Percentiles rank a stretch among this genome's conserved stretches.
Conservation (phyloP, 2,797 vertebrate species). For the Alca torda region DNA sequence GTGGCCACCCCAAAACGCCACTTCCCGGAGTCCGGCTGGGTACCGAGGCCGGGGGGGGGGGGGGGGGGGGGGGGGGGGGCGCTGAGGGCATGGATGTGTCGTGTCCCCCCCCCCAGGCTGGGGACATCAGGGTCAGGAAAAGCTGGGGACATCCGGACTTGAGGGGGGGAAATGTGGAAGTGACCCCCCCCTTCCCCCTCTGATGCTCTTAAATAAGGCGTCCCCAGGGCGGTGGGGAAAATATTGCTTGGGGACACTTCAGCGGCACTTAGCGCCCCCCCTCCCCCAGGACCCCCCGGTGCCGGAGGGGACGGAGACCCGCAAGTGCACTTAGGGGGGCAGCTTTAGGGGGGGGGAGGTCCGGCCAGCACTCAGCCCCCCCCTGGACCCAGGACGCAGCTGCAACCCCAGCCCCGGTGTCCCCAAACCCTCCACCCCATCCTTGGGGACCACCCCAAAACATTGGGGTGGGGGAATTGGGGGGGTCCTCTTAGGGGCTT, state of each 20-base stretch:
- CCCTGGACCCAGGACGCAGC: background rate
- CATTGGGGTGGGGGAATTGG: too few species aligned
- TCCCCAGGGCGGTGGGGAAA: background rate
- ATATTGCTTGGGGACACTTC: background rate
- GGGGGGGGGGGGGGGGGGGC: too few species aligned
- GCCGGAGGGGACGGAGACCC: background rate
- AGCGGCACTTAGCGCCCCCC: background rate
- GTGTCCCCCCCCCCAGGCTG: rapidly evolving
- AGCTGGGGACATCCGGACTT: background rate
- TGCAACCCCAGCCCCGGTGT: background rate
- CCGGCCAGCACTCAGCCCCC: rapidly evolving
- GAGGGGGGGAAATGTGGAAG: background rate
- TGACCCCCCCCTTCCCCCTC: background rate
- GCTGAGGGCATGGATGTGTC: too few species aligned
- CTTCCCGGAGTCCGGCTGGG: background rate
- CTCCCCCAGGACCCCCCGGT: background rate
- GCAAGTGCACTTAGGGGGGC: background rate
- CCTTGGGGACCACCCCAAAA: too few species aligned
- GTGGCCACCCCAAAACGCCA: background rate
- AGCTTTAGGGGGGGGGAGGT: background rate
- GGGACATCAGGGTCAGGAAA: background rate
- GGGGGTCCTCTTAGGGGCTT: background rate
- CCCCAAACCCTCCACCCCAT: too few species aligned
- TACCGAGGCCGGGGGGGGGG: rapidly evolving
- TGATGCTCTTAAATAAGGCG: background rate